phyloP scores from a whole-genome alignment of 30 jellyfish, hydroid and myxozoan species.

The Pseudorhiza aurosa region DNA sequence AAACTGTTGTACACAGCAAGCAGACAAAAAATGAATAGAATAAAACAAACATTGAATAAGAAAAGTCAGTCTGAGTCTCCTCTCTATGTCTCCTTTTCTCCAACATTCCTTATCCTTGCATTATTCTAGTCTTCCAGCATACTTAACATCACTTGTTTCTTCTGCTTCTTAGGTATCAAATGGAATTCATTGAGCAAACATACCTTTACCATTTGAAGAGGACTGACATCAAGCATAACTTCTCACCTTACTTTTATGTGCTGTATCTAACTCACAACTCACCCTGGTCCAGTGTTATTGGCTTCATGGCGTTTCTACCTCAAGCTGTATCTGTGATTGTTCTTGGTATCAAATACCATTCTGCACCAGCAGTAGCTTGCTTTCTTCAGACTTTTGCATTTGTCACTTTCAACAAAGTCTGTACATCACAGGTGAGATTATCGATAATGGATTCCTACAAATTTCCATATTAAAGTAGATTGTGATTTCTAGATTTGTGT shows the following conservation, averaged over 20 bases:
- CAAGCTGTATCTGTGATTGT: conserved; percentile 67
- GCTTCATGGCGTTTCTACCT: conserved; percentile 84
- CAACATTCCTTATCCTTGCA: no score
- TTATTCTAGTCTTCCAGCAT: no score
- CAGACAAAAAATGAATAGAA: no score
- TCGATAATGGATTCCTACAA: no score
- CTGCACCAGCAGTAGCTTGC: conserved; percentile 70
- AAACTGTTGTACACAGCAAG: no score
- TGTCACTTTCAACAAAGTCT: conserved; percentile 96
- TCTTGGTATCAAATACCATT: conserved; percentile 67
- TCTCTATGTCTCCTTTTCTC: no score
- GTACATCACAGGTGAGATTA: conserved; percentile 99
- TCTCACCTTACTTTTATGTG: conserved; percentile 88
- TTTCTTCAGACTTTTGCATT: conserved; percentile 95
- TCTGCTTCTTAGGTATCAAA: conserved; percentile 93
- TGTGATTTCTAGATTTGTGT: no score
- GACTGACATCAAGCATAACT: conserved; percentile 86
- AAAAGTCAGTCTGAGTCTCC: no score
- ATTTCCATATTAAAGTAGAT: no score
- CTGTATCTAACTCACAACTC: conserved; percentile 40
- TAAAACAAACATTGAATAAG: no score
- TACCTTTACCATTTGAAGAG: conserved; percentile 82
- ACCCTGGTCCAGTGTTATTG: conserved; percentile 42
- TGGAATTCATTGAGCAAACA: conserved; percentile 78
- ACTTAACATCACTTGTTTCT: no score